phyloP scores from a whole-genome alignment of 2,888 invertebrate species.

The Stenotaenia linearis region DNA sequence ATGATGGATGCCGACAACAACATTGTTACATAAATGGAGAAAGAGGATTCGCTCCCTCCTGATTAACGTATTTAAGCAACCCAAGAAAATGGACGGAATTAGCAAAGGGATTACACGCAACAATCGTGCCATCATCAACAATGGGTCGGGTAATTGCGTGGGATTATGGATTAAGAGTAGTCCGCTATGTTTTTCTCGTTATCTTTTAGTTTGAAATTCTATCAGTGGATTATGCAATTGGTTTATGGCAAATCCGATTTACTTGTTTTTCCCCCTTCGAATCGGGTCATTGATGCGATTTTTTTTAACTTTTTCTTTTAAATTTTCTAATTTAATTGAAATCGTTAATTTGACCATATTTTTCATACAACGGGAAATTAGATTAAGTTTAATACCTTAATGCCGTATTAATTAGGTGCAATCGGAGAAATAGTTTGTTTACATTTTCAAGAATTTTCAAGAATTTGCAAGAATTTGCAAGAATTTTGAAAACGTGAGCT shows the following conservation, averaged over 20 bases:
- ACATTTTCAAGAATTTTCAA: too few relatives aligned
- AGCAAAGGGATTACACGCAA: not conserved
- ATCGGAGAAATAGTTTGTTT: too few relatives aligned
- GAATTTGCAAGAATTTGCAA: too few relatives aligned
- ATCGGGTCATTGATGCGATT: too few relatives aligned
- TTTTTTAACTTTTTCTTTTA: too few relatives aligned
- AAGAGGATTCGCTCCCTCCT: constrained; percentile 5
- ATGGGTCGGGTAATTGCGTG: not conserved
- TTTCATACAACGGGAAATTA: too few relatives aligned
- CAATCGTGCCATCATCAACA: not conserved
- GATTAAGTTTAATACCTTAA: too few relatives aligned
- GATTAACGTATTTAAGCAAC: constrained; percentile 17
- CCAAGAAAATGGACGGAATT: constrained; percentile 5
- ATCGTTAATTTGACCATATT: too few relatives aligned
- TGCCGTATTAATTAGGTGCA: too few relatives aligned
- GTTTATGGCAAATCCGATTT: not conserved
- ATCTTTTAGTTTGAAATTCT: not conserved
- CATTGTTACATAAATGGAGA: constrained; percentile 23
- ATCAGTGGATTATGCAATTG: not conserved
- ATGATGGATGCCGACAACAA: constrained; percentile 24
- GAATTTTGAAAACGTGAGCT: too few relatives aligned
- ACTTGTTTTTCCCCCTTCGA: too few relatives aligned
- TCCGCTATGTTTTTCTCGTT: not conserved
- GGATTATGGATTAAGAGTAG: not conserved
- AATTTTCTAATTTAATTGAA: too few relatives aligned